phyloP scores from a whole-genome alignment of 2,888 invertebrate species.

The Trichopria drosophilae region DNA sequence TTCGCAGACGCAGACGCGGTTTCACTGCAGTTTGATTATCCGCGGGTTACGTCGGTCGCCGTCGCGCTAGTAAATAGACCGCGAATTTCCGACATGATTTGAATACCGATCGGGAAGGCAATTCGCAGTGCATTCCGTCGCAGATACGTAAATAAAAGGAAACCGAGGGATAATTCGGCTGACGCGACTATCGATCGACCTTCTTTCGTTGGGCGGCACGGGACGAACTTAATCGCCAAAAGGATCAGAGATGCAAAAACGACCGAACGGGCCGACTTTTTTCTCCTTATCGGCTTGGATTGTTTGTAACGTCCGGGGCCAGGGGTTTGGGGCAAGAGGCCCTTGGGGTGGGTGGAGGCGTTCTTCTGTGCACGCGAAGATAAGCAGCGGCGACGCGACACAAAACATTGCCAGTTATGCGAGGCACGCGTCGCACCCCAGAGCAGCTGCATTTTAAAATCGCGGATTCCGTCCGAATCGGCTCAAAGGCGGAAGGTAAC shows the following conservation, averaged over 20 bases:
- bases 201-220: constrained; percentile 20
- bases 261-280: too few species aligned
- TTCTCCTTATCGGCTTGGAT: too few species aligned
- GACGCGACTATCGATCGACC: constrained; percentile 15
- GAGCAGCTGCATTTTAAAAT: constrained; percentile 50
- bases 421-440: constrained; percentile 43
- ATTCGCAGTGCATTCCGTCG: constrained; percentile 20
- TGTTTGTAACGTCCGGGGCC: too few species aligned
- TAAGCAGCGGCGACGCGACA: constrained; percentile 33
- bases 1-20: too few species aligned
- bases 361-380: too few species aligned
- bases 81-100: constrained; percentile 13
- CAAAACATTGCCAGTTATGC: constrained; percentile 45
- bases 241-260: too few species aligned
- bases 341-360: too few species aligned
- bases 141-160: constrained; percentile 21
- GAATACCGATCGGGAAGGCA: constrained; percentile 22
- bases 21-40: too few species aligned
- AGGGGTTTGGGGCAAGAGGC: too few species aligned
- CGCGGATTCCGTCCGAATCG: constrained; percentile 37
- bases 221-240: too few species aligned
- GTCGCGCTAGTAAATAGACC: constrained; percentile 22
- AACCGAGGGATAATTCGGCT: constrained; percentile 19
- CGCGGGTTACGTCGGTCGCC: constrained; percentile 3
- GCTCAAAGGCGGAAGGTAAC: constrained; percentile 31